Conservation (phyloP, 2,888 invertebrate genomes). For the Eudasyphora cyanicolor region DNA sequence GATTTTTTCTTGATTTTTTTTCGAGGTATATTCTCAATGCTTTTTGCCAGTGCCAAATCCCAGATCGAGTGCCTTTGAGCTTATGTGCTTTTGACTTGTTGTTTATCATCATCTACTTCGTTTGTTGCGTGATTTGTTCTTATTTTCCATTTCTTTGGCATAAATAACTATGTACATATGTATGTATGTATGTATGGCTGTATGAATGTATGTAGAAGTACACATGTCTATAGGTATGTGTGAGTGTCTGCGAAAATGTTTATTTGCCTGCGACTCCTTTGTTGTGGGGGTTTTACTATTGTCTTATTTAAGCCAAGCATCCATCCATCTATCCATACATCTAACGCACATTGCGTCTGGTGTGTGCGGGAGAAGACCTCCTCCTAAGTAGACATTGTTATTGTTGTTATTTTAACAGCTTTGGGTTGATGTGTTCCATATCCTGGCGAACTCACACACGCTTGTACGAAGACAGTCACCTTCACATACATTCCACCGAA, state of each 20-base stretch:
- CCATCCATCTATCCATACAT: not conserved
- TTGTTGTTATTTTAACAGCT: slow-evolving; percentile 45
- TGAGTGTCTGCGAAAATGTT: too few species aligned
- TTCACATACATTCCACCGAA: not conserved
- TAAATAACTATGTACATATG: not conserved
- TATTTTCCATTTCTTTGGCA: not conserved
- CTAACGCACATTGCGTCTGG: not conserved
- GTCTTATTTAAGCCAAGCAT: not conserved
- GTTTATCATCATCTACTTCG: slow-evolving; percentile 50
- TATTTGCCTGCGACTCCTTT: not conserved
- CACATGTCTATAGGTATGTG: too few species aligned
- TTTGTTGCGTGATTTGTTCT: slow-evolving; percentile 47
- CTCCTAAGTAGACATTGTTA: slow-evolving; percentile 10
- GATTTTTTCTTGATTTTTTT: not conserved
- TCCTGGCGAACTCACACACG: slow-evolving; percentile 6
- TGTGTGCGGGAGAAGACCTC: not conserved
- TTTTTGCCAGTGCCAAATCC: too few species aligned
- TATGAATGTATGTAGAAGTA: too few species aligned
- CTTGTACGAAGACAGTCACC: not conserved
- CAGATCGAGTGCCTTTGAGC: not conserved
- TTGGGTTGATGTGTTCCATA: slow-evolving; percentile 28
- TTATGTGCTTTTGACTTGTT: slow-evolving; percentile 47
- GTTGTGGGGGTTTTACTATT: not conserved
- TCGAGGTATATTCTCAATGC: not conserved
- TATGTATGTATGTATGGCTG: not conserved